Evolutionary conservation across 2,888 invertebrate genomes (phyloP), one percentile per base, ranked within the genome.

Genomic region (Sturmia bella): DNA sequence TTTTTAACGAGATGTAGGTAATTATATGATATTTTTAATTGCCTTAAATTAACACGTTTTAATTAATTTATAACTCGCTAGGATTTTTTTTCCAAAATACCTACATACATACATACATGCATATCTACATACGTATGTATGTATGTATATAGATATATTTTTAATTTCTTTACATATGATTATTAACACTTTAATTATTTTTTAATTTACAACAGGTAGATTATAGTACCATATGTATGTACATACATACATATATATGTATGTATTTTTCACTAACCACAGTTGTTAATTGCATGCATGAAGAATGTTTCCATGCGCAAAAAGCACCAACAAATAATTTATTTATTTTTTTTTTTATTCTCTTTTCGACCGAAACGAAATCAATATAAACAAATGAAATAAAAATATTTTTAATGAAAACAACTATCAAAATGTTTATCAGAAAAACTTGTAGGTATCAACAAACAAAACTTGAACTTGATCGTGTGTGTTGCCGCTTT

Each of bases 401-500:
- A n/a, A 48, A 41, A 57, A 37, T 64, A 66, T 57, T 76, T 32
- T 32, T 32, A 32, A 13, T 63, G 32, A 56, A 19, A 80, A 56
- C 57, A 59, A 61, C 37, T n/a, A 61, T 32, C 72, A 52, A 61
- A 61, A 61, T 61, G 52, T 57, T 13, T 64, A 48, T 66, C 11
- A 32, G 6, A 41, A 43, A 70, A 61, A 56, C 57, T 21, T 56
- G 56, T 64, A n/a, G n/a, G n/a, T n/a, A 78, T 43, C 66, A 77
- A 77, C 77, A 81, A 81, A 79, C 72, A 73, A 74, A 68, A 83
- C 83, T 83, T 84, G 84, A 84, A 84, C 84, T 84, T 83, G 82
- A 82, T 78, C 74, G 82, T 82, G 74, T 77, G 69, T 81, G 83
- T 84, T 85, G 84, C 85, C 84, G 84, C 85, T 86, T 85, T 86